Percentiles rank a stretch among this genome's conserved stretches.
phyloP scores from a whole-genome alignment of 2,797 vertebrate species.

The Mormyrops boulengeri region DNA sequence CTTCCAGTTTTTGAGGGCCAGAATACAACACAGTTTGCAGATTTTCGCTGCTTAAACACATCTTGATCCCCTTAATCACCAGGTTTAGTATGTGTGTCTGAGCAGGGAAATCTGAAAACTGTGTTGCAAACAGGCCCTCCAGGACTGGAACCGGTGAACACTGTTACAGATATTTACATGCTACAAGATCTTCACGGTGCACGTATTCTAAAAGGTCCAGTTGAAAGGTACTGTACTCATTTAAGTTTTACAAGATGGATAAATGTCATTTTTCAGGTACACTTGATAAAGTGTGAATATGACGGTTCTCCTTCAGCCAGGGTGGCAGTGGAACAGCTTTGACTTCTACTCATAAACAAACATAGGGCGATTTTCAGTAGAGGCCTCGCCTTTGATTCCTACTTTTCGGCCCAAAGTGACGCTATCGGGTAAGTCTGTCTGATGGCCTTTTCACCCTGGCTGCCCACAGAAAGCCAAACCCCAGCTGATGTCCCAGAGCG shows the following conservation, averaged over 20 bases:
- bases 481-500: slow-evolving; percentile 15
- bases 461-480: slow-evolving; percentile 19
- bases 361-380: slow-evolving; percentile 12
- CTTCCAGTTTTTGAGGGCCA: background rate
- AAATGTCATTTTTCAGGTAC: background rate
- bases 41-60: background rate
- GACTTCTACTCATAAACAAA: slow-evolving; percentile 13
- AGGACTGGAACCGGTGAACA: background rate
- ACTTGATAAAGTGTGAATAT: background rate
- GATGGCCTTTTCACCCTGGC: slow-evolving; percentile 15
- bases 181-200: background rate
- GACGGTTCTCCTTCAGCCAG: background rate
- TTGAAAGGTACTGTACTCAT: background rate
- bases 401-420: slow-evolving; percentile 27
- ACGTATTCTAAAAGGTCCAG: background rate
- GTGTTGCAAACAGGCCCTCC: background rate
- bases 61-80: background rate
- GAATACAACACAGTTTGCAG: background rate
- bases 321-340: background rate
- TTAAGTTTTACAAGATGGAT: background rate
- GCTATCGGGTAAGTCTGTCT: slow-evolving; percentile 24
- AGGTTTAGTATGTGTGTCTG: background rate
- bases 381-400: slow-evolving; percentile 9
- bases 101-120: background rate
- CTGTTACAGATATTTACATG: background rate